A percentile compares a stretch with the other conserved stretches of the same genome.
These are phyloP conservation scores for Drosophila bipectinata DNA, from an alignment of 1,140 invertebrate genomes.

Conservation along the genomic window DNA sequence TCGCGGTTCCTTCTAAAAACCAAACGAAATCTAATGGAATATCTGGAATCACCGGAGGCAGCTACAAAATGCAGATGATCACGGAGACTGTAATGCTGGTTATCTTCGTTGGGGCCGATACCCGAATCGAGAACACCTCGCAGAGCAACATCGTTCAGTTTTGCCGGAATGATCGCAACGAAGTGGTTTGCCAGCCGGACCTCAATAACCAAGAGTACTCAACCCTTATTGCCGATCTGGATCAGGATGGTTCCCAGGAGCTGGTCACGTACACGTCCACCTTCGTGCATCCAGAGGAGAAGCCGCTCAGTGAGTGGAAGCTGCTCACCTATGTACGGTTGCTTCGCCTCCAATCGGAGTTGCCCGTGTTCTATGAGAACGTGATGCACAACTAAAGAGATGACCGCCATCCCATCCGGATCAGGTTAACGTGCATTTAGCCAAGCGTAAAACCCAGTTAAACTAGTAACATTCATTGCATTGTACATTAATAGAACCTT, in stretches of 20 bases:
- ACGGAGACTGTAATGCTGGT: slow-evolving; percentile 90
- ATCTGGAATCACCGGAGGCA: slow-evolving; percentile 18
- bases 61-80: slow-evolving; percentile 84
- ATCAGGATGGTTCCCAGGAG: slow-evolving; percentile 89
- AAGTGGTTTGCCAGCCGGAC: slow-evolving; percentile 89
- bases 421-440: slow-evolving; percentile 19
- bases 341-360: slow-evolving; percentile 88
- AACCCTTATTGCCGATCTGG: slow-evolving; percentile 89
- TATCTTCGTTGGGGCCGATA: slow-evolving; percentile 89
- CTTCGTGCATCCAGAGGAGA: slow-evolving; percentile 85
- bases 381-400: slow-evolving; percentile 60
- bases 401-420: neutral
- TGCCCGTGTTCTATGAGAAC: slow-evolving; percentile 87
- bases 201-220: slow-evolving; percentile 88
- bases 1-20: slow-evolving; percentile 53
- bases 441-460: slow-evolving; percentile 44
- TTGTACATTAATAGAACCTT: slow-evolving; percentile 72
- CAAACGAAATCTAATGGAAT: slow-evolving; percentile 34
- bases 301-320: slow-evolving; percentile 84
- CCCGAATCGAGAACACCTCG: slow-evolving; percentile 89
- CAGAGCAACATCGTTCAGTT: slow-evolving; percentile 89
- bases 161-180: slow-evolving; percentile 85
- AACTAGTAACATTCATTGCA: slow-evolving; percentile 62
- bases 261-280: slow-evolving; percentile 90
- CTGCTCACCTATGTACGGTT: slow-evolving; percentile 87